These are phyloP conservation scores for Sussaba pulchella DNA, from an alignment of 2,888 invertebrate genomes.

Conservation along the genomic window DNA sequence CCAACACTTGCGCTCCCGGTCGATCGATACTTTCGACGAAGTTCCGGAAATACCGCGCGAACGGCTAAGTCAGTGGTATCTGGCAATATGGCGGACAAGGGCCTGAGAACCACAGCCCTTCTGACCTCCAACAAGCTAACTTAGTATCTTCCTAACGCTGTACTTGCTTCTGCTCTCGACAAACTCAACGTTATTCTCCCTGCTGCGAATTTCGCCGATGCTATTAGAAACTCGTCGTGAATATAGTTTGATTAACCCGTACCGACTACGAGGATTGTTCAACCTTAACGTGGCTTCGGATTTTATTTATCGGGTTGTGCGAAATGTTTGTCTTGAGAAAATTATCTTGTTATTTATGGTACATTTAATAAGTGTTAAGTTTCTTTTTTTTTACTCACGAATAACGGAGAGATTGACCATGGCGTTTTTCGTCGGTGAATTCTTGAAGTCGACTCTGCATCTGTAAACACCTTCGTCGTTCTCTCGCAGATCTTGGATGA, in stretches of 20 bases:
- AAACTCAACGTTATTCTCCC: conserved; percentile 48
- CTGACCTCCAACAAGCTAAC: conserved; percentile 7
- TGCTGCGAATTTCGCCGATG: conserved; percentile 45
- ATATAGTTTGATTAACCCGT: conserved; percentile 21
- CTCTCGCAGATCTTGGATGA: conserved; percentile 79
- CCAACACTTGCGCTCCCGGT: conserved; percentile 39
- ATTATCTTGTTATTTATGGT: background rate
- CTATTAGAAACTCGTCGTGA: conserved; percentile 51
- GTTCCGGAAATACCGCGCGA: conserved; percentile 44
- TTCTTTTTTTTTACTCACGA: conserved; percentile 86
- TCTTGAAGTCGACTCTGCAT: conserved; percentile 91
- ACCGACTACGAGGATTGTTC: background rate
- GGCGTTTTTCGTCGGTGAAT: conserved; percentile 90
- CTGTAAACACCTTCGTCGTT: conserved; percentile 90
- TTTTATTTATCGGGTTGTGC: conserved; percentile 13
- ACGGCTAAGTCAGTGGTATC: conserved; percentile 38
- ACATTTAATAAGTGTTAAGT: background rate
- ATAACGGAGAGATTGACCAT: conserved; percentile 91
- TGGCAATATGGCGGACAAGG: conserved; percentile 52
- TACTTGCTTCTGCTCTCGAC: background rate
- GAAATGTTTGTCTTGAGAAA: conserved; percentile 2
- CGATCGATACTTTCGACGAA: conserved; percentile 62
- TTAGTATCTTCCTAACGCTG: conserved; percentile 2
- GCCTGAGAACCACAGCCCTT: conserved; percentile 18
- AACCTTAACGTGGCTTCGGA: conserved; percentile 9